Percentiles rank a stretch among this genome's conserved stretches.
Evolutionary conservation across 37 sponge, comb jelly and placozoan genomes (phyloP).

Genomic region (Crambe crambe): DNA sequence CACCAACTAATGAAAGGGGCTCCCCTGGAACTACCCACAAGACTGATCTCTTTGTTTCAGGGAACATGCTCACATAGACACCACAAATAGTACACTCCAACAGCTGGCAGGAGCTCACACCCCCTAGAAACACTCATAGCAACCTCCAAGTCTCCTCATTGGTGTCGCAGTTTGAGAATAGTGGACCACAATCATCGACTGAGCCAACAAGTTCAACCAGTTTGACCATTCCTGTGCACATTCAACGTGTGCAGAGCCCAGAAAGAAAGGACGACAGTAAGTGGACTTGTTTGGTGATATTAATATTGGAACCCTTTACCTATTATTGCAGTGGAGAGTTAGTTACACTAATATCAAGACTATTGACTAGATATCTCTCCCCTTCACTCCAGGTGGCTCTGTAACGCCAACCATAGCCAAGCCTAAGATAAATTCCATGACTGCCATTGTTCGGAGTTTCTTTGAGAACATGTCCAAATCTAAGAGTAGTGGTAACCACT

Average conservation of each 20-base stretch:
- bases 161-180: too few relatives aligned
- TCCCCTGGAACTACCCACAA: too few relatives aligned
- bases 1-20: too few relatives aligned
- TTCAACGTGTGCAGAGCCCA: not conserved
- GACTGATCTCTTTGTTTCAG: too few relatives aligned
- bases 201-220: not conserved
- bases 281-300: not conserved
- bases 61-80: too few relatives aligned
- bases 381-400: not conserved
- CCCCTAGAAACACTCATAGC: not conserved
- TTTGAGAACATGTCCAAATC: constrained; percentile 40
- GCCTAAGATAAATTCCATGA: constrained; percentile 2
- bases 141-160: not conserved
- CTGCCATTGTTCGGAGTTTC: constrained; percentile 29
- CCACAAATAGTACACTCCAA: not conserved
- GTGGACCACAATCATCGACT: too few relatives aligned
- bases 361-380: not conserved
- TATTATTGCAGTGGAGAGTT: too few relatives aligned
- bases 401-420: not conserved
- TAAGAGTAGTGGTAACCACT: constrained; percentile 4
- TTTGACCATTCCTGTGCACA: not conserved
- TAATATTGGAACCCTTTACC: too few relatives aligned
- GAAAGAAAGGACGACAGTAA: not conserved
- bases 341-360: not conserved
- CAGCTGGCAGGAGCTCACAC: not conserved